Evolutionary conservation across 2,797 vertebrate genomes (phyloP).

Genomic region (Poeciliopsis infans): DNA sequence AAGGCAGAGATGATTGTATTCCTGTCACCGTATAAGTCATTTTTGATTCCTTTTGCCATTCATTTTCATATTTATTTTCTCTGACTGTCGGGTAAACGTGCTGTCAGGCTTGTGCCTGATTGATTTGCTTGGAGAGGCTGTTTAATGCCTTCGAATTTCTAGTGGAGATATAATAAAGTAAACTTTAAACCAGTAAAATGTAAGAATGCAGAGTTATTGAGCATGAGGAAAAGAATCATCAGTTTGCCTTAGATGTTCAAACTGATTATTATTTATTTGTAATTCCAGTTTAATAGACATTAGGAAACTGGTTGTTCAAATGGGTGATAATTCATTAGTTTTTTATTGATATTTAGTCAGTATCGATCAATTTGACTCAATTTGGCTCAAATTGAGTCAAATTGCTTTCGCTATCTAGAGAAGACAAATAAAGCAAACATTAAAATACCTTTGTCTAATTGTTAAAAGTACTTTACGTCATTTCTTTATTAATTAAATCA

Average conservation of each 20-base stretch:
- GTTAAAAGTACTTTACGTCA: not conserved
- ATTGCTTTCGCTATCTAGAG: not conserved
- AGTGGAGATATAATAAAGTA: not conserved
- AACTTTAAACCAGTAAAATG: not conserved
- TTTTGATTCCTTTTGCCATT: not conserved
- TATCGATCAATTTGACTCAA: not conserved
- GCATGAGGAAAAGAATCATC: not conserved
- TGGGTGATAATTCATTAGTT: not conserved
- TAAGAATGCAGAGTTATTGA: not conserved
- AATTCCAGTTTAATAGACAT: not conserved
- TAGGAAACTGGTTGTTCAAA: not conserved
- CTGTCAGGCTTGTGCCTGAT: not conserved
- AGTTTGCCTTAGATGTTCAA: not conserved
- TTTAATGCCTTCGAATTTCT: not conserved
- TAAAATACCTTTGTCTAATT: not conserved
- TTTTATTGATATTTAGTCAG: not conserved
- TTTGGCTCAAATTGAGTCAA: not conserved
- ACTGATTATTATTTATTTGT: not conserved
- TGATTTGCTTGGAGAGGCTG: not conserved
- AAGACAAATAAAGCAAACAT: not conserved
- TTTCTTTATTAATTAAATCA: not conserved
- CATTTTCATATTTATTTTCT: not conserved
- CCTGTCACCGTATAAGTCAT: not conserved
- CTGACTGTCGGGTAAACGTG: not conserved
- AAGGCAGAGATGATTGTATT: slow-evolving; percentile 25